Conservation (phyloP, 2,113 vertebrate genomes). For the Phrynosoma blainvillii region DNA sequence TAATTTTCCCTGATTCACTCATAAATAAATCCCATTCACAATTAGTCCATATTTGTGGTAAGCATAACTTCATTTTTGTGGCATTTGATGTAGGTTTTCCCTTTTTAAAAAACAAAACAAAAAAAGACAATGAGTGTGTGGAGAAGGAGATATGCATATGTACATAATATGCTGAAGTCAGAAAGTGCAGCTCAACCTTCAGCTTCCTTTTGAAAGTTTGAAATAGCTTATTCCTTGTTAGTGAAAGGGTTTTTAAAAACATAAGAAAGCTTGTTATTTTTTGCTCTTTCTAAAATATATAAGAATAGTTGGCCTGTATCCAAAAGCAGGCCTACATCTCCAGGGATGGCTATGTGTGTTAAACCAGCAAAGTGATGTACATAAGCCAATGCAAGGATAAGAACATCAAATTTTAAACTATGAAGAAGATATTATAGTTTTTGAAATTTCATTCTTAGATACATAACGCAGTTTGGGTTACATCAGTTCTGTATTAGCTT, state of each 20-base stretch:
- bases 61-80: too few relatives aligned
- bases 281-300: constrained; percentile 44
- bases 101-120: too few relatives aligned
- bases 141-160: constrained; percentile 30
- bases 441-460: constrained; percentile 38
- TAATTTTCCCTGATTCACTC: constrained; percentile 49
- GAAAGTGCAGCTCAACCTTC: background rate
- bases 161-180: background rate
- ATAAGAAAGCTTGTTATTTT: constrained; percentile 58
- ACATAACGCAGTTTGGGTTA: background rate
- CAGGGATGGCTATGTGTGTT: constrained; percentile 62
- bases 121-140: constrained; percentile 9
- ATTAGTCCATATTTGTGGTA: background rate
- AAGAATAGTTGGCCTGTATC: constrained; percentile 29
- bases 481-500: background rate
- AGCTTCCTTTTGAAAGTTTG: background rate
- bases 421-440: constrained; percentile 48
- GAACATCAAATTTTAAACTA: constrained; percentile 62
- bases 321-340: constrained; percentile 46
- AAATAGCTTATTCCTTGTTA: background rate
- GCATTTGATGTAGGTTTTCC: too few relatives aligned
- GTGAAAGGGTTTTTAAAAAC: background rate
- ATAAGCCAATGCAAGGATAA: constrained; percentile 41
- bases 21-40: constrained; percentile 46
- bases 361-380: constrained; percentile 63